These are phyloP conservation scores for Hirtodrosophila alboralis DNA, from an alignment of 2,888 invertebrate genomes.

Conservation along the genomic window DNA sequence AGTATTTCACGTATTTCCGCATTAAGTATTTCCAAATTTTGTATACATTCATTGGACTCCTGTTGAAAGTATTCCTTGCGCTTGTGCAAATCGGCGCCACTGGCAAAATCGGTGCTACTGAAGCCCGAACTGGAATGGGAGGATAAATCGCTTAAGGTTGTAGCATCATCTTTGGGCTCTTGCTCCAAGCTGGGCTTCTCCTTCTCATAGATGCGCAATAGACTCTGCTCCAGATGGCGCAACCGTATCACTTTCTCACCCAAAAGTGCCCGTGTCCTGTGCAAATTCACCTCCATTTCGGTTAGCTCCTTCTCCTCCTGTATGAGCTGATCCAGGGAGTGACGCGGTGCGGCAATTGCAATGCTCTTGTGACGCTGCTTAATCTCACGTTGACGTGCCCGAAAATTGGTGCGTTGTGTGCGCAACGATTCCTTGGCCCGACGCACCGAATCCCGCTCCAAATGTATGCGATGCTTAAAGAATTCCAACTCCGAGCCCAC, in stretches of 20 bases:
- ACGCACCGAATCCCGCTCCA: constrained; percentile 92
- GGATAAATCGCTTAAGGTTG: constrained; percentile 88
- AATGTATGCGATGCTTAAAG: constrained; percentile 91
- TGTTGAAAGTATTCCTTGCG: constrained; percentile 85
- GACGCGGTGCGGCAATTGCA: constrained; percentile 61
- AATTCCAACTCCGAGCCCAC: constrained; percentile 90
- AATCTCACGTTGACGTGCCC: constrained; percentile 87
- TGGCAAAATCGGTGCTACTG: constrained; percentile 88
- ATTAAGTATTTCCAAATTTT: constrained; percentile 89
- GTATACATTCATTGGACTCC: constrained; percentile 89
- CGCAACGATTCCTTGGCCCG: constrained; percentile 91
- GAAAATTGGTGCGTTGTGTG: constrained; percentile 88
- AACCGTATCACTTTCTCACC: constrained; percentile 93
- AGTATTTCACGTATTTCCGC: constrained; percentile 89
- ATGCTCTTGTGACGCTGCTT: constrained; percentile 84
- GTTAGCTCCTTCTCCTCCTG: constrained; percentile 93
- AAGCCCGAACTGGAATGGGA: constrained; percentile 86
- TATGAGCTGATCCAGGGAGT: constrained; percentile 82
- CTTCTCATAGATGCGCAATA: constrained; percentile 86
- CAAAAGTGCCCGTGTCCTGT: constrained; percentile 90
- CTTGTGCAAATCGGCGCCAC: constrained; percentile 85
- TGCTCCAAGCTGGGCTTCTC: constrained; percentile 81
- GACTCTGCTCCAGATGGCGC: constrained; percentile 91
- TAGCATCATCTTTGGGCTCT: constrained; percentile 85
- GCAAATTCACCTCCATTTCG: constrained; percentile 92